Conservation (phyloP, 2,113 vertebrate genomes). For the Pleuronectes platessa region DNA sequence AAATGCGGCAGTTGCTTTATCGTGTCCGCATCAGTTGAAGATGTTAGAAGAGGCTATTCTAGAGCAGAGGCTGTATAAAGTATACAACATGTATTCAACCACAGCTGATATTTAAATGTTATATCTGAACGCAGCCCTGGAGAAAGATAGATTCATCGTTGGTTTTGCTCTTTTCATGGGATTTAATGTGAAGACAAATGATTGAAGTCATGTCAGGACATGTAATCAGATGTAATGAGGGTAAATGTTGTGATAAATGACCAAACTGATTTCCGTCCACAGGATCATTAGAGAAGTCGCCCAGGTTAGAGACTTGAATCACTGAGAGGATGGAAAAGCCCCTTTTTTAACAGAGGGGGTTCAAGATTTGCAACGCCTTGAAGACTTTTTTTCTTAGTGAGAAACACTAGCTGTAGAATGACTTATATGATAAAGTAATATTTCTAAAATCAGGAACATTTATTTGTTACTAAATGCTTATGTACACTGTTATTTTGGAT, state of each 20-base stretch:
- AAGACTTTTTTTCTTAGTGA: constrained; percentile 95
- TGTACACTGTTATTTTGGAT: constrained; percentile 88
- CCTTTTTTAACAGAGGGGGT: constrained; percentile 89
- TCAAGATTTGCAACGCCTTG: constrained; percentile 96
- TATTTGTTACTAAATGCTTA: constrained; percentile 91
- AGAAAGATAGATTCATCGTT: background rate
- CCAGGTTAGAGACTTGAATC: constrained; percentile 83
- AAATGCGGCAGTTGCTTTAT: no score
- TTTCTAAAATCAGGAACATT: constrained; percentile 92
- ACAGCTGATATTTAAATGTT: no score
- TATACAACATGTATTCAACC: no score
- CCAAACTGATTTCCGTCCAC: constrained; percentile 22
- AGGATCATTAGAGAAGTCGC: constrained; percentile 94
- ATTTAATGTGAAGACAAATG: background rate
- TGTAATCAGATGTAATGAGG: no score
- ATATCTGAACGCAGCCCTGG: no score
- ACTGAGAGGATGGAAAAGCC: constrained; percentile 85
- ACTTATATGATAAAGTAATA: constrained; percentile 89
- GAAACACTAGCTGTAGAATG: constrained; percentile 99
- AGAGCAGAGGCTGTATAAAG: no score
- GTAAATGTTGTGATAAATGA: background rate
- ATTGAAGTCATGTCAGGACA: background rate
- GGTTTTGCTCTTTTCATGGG: background rate
- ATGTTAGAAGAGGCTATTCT: no score
- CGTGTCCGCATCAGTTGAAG: no score